These are phyloP conservation scores for Mythimna pallens DNA, from an alignment of 2,888 invertebrate species.

Conservation along the genomic window DNA sequence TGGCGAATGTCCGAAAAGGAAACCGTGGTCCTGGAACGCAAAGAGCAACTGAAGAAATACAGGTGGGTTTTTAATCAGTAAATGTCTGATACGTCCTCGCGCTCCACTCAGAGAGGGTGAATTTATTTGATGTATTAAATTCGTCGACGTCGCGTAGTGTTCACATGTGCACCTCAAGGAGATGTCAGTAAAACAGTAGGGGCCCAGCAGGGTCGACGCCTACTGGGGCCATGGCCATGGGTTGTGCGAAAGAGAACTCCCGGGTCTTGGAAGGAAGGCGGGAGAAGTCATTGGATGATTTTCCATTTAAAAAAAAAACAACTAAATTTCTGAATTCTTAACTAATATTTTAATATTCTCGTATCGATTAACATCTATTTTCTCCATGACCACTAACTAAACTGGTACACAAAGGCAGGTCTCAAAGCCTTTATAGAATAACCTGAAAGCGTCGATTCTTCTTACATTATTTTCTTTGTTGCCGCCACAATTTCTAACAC, in stretches of 20 bases:
- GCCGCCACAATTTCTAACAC: conserved; percentile 34
- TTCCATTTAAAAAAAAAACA: too few species aligned
- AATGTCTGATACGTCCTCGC: too few species aligned
- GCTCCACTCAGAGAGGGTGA: too few species aligned
- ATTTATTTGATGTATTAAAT: too few species aligned
- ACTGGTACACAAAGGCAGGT: neutral
- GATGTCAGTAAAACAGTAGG: neutral
- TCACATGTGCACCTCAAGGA: too few species aligned
- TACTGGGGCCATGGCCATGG: too few species aligned
- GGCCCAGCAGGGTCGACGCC: neutral
- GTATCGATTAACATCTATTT: neutral
- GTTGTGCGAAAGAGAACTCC: neutral
- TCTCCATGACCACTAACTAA: neutral
- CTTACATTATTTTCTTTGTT: conserved; percentile 46
- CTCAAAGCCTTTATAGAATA: conserved; percentile 1
- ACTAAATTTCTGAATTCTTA: neutral
- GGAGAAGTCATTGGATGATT: too few species aligned
- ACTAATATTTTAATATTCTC: neutral
- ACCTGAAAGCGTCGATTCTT: conserved; percentile 30
- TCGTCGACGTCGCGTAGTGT: too few species aligned
- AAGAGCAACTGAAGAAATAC: too few species aligned
- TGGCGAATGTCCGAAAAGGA: too few species aligned
- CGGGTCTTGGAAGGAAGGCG: neutral
- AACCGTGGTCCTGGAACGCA: too few species aligned
- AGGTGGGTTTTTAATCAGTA: too few species aligned